Conservation (phyloP, 1,140 invertebrate species). For the Drosophila lini region DNA sequence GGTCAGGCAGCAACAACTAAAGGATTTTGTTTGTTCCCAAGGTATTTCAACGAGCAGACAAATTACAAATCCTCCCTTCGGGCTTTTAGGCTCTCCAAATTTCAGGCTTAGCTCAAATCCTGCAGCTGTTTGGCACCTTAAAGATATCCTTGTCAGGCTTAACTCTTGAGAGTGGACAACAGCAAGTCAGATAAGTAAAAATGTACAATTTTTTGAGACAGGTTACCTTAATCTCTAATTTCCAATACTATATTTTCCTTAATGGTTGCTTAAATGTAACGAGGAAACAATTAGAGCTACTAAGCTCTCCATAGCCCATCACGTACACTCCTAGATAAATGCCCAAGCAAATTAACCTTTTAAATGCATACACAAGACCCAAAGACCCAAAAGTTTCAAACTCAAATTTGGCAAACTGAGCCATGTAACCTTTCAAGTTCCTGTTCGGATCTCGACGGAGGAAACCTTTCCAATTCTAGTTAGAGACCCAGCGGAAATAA, state of each 20-base stretch:
- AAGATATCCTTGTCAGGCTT: conserved; percentile 14
- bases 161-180: conserved; percentile 3
- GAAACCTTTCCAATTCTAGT: conserved; percentile 33
- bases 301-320: neutral
- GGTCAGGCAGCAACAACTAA: conserved; percentile 47
- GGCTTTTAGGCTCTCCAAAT: conserved; percentile 45
- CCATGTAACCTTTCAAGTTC: conserved; percentile 40
- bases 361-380: conserved; percentile 3
- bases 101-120: conserved; percentile 17
- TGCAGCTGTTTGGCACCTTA: conserved; percentile 19
- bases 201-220: neutral
- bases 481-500: conserved; percentile 25
- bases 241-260: neutral
- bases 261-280: neutral
- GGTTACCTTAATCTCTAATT: neutral
- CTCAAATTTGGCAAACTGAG: conserved; percentile 21
- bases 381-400: conserved; percentile 13
- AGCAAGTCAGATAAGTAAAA: conserved; percentile 17
- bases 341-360: conserved; percentile 40
- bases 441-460: neutral
- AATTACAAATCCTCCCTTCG: conserved; percentile 56
- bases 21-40: conserved; percentile 49
- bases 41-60: conserved; percentile 50
- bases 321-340: neutral
- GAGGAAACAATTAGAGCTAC: conserved; percentile 3